Base-by-base conservation (phyloP, 2,113 vertebrate genomes). In the Chaetops frenatus region DNA sequence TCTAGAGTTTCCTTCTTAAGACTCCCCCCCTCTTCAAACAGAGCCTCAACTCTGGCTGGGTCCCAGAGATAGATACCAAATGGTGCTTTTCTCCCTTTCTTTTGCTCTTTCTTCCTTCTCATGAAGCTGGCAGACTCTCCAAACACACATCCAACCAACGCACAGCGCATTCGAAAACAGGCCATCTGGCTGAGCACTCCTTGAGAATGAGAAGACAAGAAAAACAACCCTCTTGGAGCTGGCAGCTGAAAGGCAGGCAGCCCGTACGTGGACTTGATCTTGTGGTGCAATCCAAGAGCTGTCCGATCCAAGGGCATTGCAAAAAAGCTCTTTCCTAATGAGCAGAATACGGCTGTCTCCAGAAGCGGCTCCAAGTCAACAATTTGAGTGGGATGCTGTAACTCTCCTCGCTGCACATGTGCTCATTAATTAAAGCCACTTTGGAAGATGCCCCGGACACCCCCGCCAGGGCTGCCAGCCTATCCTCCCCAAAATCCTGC, bases 61-160 rank as follows among this genome's bases (percentile, higher is more conserved):
- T 92, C 95, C 96, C 97, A 97, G 96, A 95, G 93, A 96, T 95
- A 97, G 96, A 96, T 91, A 97, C 96, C 97, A 97, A 97, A 97
- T 97, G 97, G 96, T 9, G 94, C 92, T 97, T 97, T 97, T 96
- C 95, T 95, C 88, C 90, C 88, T 97, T 97, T 97, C 96, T 97
- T 97, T 97, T 97, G 96, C 96, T 97, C 96, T 95, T 97, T 97
- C 97, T 97, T 97, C 96, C 96, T 97, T 95, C 96, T 97, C 80
- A 24, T 96, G 92, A 96, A 97, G 95, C 95, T 97, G 97, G 97
- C 97, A 97, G 96, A 96, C 96, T 94, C 96, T 97, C 95, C 94
- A 97, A 97, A 90, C 96, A 97, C 97, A 97, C 93, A 97, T 97
- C 96, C 97, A 97, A 97, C 96, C 97, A 97, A 97, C 97, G 97